These are phyloP conservation scores for Theodoxus fluviatilis DNA, from an alignment of 2,888 invertebrate genomes.

Conservation along the genomic window DNA sequence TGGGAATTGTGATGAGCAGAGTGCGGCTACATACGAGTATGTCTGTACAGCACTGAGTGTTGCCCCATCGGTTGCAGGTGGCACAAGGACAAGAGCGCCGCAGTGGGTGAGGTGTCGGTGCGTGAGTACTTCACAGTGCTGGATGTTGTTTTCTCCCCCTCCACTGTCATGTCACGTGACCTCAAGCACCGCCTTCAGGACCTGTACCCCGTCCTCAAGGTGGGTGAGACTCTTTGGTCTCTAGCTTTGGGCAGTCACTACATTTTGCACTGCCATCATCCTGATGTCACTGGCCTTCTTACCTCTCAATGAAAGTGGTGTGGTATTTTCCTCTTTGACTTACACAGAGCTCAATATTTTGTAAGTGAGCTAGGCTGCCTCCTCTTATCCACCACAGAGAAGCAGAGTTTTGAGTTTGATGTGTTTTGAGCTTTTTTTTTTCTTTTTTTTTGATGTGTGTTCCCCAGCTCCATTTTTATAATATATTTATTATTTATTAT, in stretches of 20 bases:
- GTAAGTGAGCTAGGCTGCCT: no score
- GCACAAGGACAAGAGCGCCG: conserved; percentile 44
- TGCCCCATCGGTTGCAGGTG: conserved; percentile 38
- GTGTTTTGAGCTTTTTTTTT: no score
- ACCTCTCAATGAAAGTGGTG: no score
- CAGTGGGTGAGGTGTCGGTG: conserved; percentile 53
- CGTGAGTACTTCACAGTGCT: conserved; percentile 63
- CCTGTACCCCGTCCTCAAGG: conserved; percentile 64
- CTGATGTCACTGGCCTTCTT: no score
- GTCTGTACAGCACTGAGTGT: not conserved
- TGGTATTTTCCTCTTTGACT: no score
- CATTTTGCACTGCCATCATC: no score
- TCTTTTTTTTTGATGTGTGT: no score
- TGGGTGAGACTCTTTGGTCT: conserved; percentile 38
- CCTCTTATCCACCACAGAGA: no score
- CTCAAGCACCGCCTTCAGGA: conserved; percentile 57
- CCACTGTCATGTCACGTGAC: conserved; percentile 48
- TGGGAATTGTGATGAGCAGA: not conserved
- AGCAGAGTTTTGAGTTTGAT: no score
- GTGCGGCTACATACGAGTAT: not conserved
- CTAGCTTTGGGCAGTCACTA: not conserved
- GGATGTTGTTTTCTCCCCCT: conserved; percentile 56
- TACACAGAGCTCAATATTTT: no score
- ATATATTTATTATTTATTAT: no score
- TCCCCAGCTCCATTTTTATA: no score